phyloP scores from a whole-genome alignment of 1,140 invertebrate genomes.

The Drosophila pruinosa region DNA sequence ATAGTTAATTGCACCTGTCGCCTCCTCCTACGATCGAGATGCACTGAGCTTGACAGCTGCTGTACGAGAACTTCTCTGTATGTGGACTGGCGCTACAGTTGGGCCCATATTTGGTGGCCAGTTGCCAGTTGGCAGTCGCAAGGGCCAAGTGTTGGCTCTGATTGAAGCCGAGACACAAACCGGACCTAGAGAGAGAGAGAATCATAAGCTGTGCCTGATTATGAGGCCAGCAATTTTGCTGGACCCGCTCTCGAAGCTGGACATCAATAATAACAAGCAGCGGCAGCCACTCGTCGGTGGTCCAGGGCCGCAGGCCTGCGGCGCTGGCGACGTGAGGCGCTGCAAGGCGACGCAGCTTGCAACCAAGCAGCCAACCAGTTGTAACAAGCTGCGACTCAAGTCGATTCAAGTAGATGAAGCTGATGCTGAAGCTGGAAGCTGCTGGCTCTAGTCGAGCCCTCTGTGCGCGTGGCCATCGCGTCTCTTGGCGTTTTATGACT shows the following conservation, averaged over 20 bases:
- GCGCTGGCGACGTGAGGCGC: slow-evolving; percentile 12
- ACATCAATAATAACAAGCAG: slow-evolving; percentile 77
- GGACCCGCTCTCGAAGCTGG: slow-evolving; percentile 39
- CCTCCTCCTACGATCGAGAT: slow-evolving; percentile 54
- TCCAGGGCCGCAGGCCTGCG: slow-evolving; percentile 48
- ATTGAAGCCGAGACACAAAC: slow-evolving; percentile 56
- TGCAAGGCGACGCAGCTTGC: slow-evolving; percentile 16
- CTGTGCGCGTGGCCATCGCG: slow-evolving; percentile 58
- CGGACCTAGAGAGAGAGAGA: slow-evolving; percentile 13
- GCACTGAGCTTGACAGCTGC: slow-evolving; percentile 37
- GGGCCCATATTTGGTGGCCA: slow-evolving; percentile 62
- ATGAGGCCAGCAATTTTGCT: slow-evolving; percentile 65
- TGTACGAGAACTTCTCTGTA: not conserved
- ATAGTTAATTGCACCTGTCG: slow-evolving; percentile 75
- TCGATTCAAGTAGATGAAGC: not conserved
- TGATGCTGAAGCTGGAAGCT: not conserved
- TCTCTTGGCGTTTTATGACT: slow-evolving; percentile 74
- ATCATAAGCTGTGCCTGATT: slow-evolving; percentile 47
- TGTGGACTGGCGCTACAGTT: slow-evolving; percentile 59
- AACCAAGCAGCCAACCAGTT: slow-evolving; percentile 70
- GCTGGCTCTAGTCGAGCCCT: slow-evolving; percentile 2
- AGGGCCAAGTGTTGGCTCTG: slow-evolving; percentile 24
- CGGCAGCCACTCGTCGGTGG: slow-evolving; percentile 60
- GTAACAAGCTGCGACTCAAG: slow-evolving; percentile 61
- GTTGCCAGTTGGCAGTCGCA: too few relatives aligned